Evolutionary conservation across 2,888 invertebrate species (phyloP), one percentile per base, ranked within the genome.

Genomic region (Agrotis segetum): DNA sequence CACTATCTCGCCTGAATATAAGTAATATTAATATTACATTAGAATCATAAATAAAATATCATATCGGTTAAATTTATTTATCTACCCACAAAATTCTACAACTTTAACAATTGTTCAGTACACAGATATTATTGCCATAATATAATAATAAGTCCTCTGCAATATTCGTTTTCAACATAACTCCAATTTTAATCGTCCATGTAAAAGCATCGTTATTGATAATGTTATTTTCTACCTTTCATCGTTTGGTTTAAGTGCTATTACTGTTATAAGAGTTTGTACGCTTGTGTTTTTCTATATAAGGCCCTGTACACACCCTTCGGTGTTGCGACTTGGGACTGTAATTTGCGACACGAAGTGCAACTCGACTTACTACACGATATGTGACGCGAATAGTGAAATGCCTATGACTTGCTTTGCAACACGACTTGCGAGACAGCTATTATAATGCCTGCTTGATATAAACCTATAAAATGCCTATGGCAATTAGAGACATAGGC

Each of bases 121-220:
- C 17, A 56, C 13, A 34, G n/a, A n/a, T 34, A 2, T 34, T 34
- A 56, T 56, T 13, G 2, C 19, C 1, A 7, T 29, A 40, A 40
- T 40, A 40, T 40, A 40, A 34, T 34, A 34, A 40, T 11, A 40
- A 11, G 40, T 40, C 40, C 29, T 49, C 47, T 13, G 2, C n/a
- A 16, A 46, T 47, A 55, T 67, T 40, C 21, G 46, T 24, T 53
- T 34, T 62, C 11, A 6, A 29, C n/a, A 55, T 47, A 24, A 49
- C 24, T 16, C 3, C 29, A 69, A 46, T 70, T 70, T 70, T 70
- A 70, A 71, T 71, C 71, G n/a, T 13, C 21, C 13, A 9, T 21
- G 14, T 17, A 59, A 47, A 11, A 60, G 46, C 16, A 21, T 3
- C 29, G 40, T 62, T 64, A 46, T 65, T 58, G 65, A 50, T 46